Conservation (phyloP, 1,140 invertebrate species). For the Pygmarrhopalites habei region DNA sequence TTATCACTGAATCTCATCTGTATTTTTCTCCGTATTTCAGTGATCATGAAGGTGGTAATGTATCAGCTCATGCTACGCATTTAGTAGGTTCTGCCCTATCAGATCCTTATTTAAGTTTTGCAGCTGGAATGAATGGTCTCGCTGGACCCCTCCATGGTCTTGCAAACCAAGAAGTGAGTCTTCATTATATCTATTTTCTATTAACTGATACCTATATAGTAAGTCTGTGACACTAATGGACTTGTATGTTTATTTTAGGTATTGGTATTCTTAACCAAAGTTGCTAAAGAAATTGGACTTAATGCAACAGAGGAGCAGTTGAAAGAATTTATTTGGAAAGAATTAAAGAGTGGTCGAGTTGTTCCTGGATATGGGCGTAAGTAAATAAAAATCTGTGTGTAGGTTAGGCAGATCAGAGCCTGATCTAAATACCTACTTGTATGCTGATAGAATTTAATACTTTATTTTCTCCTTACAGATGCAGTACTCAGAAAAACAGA, state of each 20-base stretch:
- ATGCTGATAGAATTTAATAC: too few relatives aligned
- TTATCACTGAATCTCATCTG: not conserved
- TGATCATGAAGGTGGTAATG: conserved; percentile 94
- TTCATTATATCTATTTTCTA: conserved; percentile 1
- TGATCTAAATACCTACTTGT: too few relatives aligned
- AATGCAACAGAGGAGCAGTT: conserved; percentile 77
- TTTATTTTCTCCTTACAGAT: too few relatives aligned
- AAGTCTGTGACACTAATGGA: not conserved
- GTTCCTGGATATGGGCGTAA: conserved; percentile 95
- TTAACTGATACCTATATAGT: conserved; percentile 2
- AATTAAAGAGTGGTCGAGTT: conserved; percentile 87
- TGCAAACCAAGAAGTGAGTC: conserved; percentile 77
- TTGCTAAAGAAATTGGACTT: conserved; percentile 69
- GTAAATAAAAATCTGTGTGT: too few relatives aligned
- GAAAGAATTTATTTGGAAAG: conserved; percentile 90
- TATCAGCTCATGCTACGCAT: conserved; percentile 89
- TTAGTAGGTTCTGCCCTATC: conserved; percentile 90
- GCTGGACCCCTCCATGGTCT: conserved; percentile 93
- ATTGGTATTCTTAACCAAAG: conserved; percentile 73
- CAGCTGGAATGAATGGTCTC: conserved; percentile 87
- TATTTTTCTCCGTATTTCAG: conserved; percentile 43
- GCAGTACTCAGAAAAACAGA: conserved; percentile 95
- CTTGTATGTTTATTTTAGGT: conserved; percentile 54
- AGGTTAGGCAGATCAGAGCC: too few relatives aligned
- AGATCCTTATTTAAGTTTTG: conserved; percentile 89